phyloP scores from a whole-genome alignment of 2,888 invertebrate genomes.

The Eustalomyia histrio region DNA sequence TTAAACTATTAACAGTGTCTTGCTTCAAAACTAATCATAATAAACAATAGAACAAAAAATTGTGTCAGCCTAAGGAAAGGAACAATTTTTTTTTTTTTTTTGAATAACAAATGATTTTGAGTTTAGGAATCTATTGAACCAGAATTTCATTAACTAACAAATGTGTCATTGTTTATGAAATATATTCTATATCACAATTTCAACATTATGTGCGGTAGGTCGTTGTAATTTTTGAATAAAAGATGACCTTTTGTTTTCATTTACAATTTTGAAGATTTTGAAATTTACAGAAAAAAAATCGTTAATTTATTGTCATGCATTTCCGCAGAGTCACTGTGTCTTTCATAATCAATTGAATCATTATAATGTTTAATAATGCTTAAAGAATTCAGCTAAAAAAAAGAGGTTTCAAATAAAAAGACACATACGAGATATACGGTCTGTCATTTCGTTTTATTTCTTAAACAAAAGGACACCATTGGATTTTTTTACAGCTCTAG shows the following conservation, averaged over 20 bases:
- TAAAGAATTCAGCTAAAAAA: slow-evolving; percentile 6
- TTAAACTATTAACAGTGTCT: neutral
- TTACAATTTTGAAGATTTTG: slow-evolving; percentile 38
- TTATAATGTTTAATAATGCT: slow-evolving; percentile 40
- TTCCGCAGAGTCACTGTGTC: slow-evolving; percentile 43
- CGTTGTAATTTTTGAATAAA: slow-evolving; percentile 15
- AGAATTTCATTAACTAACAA: slow-evolving; percentile 33
- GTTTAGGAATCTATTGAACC: slow-evolving; percentile 3
- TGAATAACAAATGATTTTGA: slow-evolving; percentile 3
- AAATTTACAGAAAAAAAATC: no score
- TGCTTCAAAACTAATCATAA: slow-evolving; percentile 10
- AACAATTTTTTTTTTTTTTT: slow-evolving; percentile 6
- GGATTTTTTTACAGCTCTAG: slow-evolving; percentile 28
- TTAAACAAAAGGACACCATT: slow-evolving; percentile 54
- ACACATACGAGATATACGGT: slow-evolving; percentile 9
- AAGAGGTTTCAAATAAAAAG: slow-evolving; percentile 1
- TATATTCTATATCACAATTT: slow-evolving; percentile 6
- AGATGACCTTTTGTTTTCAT: slow-evolving; percentile 42
- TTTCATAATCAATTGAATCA: slow-evolving; percentile 51
- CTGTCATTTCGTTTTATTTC: slow-evolving; percentile 14
- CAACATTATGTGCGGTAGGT: slow-evolving; percentile 54
- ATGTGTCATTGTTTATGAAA: slow-evolving; percentile 38
- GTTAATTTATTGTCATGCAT: slow-evolving; percentile 51
- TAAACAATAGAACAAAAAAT: slow-evolving; percentile 2
- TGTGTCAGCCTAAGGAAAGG: neutral